Evolutionary conservation across 2,888 invertebrate species (phyloP), one percentile per base, ranked within the genome.

Genomic region (Halictus quadricinctus): DNA sequence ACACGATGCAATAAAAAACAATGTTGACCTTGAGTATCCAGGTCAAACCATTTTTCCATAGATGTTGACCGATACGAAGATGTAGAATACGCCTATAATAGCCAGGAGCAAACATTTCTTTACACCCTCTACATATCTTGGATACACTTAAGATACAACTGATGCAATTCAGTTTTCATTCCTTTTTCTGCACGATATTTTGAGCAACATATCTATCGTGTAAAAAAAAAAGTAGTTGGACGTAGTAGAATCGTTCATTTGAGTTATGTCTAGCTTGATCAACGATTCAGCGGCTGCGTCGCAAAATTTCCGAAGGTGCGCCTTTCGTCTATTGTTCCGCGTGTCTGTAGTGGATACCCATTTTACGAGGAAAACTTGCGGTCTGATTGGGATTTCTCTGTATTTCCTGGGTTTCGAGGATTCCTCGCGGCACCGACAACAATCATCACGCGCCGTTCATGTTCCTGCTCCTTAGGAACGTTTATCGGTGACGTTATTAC

Each of bases 371-470:
- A 60, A 60, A 60, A 25, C 13, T 25, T 15, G 25, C 60, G 60
- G 60, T 60, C 60, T 25, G 5, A 13, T 60, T 25, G 60, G 25
- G 60, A 6, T 25, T 25, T 60, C 60, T 13, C 60, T 60, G 60
- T 60, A 25, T 60, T 60, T 60, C 60, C 60, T 60, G 60, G 60
- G 25, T 60, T 60, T 60, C 60, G 60, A 25, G 25, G 60, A 60
- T 60, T 60, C 25, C 60, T 60, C 60, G 60, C 13, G 25, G 25
- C 25, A 15, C 25, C 25, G 60, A 10, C 12, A 12, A 58, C 60
- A 60, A 60, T 60, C 15, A 25, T 25, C 60, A 25, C 60, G 60
- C 13, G 60, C 25, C 60, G 25, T 4, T 13, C 60, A 13, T 15
- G 25, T 60, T 13, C 25, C 60, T 13, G 13, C 25, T 60, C n/a